Percentiles rank a stretch among this genome's conserved stretches.
These are phyloP conservation scores for Sebastes schlegelii DNA, from an alignment of 2,113 vertebrate species.

Conservation along the genomic window DNA sequence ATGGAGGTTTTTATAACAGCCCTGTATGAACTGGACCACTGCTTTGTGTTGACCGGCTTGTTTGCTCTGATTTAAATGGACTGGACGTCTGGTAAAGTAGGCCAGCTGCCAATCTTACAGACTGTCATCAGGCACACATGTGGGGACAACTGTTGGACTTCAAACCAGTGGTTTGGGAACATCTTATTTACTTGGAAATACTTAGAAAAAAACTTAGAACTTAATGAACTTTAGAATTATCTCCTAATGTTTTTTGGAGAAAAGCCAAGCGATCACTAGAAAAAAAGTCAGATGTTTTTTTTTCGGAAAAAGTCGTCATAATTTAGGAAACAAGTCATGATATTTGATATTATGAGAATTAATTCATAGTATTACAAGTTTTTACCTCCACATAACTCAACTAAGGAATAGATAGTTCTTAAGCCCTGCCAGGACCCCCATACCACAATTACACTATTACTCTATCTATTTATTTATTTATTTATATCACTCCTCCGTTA, in stretches of 20 bases:
- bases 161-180: neutral
- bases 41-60: neutral
- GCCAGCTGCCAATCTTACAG: neutral
- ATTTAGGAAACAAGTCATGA: neutral
- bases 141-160: slow-evolving; percentile 35
- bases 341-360: neutral
- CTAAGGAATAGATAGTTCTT: too few relatives aligned
- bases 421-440: too few relatives aligned
- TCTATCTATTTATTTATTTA: too few relatives aligned
- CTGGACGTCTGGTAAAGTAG: neutral
- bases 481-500: too few relatives aligned
- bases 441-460: too few relatives aligned
- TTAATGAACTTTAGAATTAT: too few relatives aligned
- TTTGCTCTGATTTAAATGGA: slow-evolving; percentile 1
- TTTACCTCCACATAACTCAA: too few relatives aligned
- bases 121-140: neutral
- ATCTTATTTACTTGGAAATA: slow-evolving; percentile 14
- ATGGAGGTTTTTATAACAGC: too few relatives aligned
- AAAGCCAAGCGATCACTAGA: neutral
- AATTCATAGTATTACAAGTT: neutral
- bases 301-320: neutral
- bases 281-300: neutral
- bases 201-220: too few relatives aligned
- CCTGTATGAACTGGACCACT: neutral
- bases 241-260: too few relatives aligned